These are phyloP conservation scores for Heliconius nattereri DNA, from an alignment of 1,140 invertebrate genomes.

Conservation along the genomic window DNA sequence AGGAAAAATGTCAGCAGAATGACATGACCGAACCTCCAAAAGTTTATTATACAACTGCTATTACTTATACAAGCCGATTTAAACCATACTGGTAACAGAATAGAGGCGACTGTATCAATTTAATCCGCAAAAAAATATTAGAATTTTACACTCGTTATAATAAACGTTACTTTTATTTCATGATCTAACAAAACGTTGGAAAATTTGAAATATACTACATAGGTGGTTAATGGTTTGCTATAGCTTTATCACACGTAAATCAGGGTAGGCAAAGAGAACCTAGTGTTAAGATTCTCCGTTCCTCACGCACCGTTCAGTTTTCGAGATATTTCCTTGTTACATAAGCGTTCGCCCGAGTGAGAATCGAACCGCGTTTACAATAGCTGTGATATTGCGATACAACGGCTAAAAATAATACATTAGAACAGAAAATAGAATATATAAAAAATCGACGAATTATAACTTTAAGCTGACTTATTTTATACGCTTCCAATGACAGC, in stretches of 20 bases:
- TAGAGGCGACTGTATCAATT: not conserved
- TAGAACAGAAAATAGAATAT: too few relatives aligned
- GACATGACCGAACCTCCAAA: slow-evolving; percentile 23
- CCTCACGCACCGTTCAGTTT: too few relatives aligned
- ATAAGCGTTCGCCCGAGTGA: too few relatives aligned
- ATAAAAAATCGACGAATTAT: not conserved
- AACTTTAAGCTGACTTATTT: slow-evolving; percentile 12
- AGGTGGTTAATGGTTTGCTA: too few relatives aligned
- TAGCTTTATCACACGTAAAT: too few relatives aligned
- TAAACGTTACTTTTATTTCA: slow-evolving; percentile 6
- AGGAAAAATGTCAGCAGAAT: slow-evolving; percentile 31
- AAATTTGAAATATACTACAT: not conserved
- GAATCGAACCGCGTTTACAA: too few relatives aligned
- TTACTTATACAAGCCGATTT: slow-evolving; percentile 13
- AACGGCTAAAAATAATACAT: too few relatives aligned
- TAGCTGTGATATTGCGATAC: too few relatives aligned
- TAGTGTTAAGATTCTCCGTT: too few relatives aligned
- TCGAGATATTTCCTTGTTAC: too few relatives aligned
- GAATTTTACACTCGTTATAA: slow-evolving; percentile 8
- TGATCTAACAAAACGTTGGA: not conserved
- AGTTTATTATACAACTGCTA: slow-evolving; percentile 9
- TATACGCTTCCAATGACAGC: not conserved
- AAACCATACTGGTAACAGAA: not conserved
- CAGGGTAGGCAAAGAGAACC: too few relatives aligned
- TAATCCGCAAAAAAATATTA: slow-evolving; percentile 2